phyloP scores from a whole-genome alignment of 1,140 invertebrate genomes.

The Drosophila carrolli region DNA sequence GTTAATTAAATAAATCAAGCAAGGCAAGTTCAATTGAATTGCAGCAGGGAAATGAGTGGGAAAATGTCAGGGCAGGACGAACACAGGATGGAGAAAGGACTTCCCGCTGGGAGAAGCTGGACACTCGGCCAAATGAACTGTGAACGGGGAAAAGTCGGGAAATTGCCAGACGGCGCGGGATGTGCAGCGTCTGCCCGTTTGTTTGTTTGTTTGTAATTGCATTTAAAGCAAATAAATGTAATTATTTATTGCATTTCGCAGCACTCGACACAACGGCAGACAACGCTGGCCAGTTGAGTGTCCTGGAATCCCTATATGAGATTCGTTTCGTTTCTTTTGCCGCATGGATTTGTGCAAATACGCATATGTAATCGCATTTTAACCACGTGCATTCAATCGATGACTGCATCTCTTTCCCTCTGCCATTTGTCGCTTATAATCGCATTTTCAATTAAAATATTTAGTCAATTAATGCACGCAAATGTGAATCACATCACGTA shows the following conservation, averaged over 20 bases:
- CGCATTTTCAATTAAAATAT: slow-evolving; percentile 78
- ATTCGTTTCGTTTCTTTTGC: slow-evolving; percentile 14
- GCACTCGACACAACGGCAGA: slow-evolving; percentile 23
- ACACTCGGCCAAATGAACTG: slow-evolving; percentile 69
- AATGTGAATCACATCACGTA: slow-evolving; percentile 55
- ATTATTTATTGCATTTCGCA: slow-evolving; percentile 78
- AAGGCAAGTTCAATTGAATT: slow-evolving; percentile 78
- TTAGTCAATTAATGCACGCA: slow-evolving; percentile 72
- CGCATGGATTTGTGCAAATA: slow-evolving; percentile 37
- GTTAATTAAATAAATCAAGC: slow-evolving; percentile 82
- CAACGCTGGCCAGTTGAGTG: background rate
- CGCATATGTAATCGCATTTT: slow-evolving; percentile 67
- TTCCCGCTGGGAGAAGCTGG: slow-evolving; percentile 12
- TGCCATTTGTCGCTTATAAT: slow-evolving; percentile 63
- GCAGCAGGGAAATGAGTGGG: slow-evolving; percentile 75
- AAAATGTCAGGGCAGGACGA: slow-evolving; percentile 56
- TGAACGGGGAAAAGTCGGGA: slow-evolving; percentile 46
- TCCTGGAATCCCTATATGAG: slow-evolving; percentile 33
- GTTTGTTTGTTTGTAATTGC: slow-evolving; percentile 71
- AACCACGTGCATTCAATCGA: slow-evolving; percentile 24
- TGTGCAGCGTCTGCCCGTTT: slow-evolving; percentile 42
- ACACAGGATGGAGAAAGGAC: slow-evolving; percentile 15
- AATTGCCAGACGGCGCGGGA: slow-evolving; percentile 43
- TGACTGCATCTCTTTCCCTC: background rate
- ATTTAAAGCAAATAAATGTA: slow-evolving; percentile 80